Evolutionary conservation across 2,888 invertebrate genomes (phyloP).

Genomic region (Drosophila ezoana): DNA sequence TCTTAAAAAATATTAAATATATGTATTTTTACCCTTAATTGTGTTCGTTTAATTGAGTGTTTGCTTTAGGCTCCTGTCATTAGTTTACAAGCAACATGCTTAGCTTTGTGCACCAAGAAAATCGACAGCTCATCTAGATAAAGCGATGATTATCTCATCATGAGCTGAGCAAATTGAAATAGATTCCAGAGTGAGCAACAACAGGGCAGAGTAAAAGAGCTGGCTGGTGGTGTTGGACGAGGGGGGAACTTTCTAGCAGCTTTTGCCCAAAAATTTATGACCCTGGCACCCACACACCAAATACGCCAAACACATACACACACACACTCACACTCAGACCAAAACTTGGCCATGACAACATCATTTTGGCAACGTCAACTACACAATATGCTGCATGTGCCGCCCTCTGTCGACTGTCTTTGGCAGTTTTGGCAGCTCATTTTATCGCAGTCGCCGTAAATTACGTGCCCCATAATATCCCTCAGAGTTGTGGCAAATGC

Average conservation of each 20-base stretch:
- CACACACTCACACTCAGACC: not conserved
- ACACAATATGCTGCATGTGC: conserved; percentile 61
- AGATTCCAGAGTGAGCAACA: conserved; percentile 30
- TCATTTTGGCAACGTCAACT: conserved; percentile 56
- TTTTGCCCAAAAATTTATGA: conserved; percentile 51
- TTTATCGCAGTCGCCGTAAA: conserved; percentile 71
- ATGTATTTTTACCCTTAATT: not conserved
- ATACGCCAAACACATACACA: not conserved
- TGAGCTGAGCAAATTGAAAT: conserved; percentile 53
- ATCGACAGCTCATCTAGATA: conserved; percentile 30
- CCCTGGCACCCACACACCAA: conserved; percentile 34
- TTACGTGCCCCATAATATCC: conserved; percentile 59
- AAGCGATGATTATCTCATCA: conserved; percentile 44
- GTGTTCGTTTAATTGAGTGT: not conserved
- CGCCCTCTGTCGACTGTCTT: conserved; percentile 40
- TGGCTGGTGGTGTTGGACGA: not conserved
- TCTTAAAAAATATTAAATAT: too few species aligned
- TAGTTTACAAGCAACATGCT: not conserved
- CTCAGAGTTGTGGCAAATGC: conserved; percentile 30
- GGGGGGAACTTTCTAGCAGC: conserved; percentile 5
- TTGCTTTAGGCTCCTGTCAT: not conserved
- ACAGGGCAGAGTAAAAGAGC: not conserved
- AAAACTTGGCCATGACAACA: conserved; percentile 56
- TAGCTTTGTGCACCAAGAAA: not conserved
- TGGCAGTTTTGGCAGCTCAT: conserved; percentile 73